Evolutionary conservation across 1,140 invertebrate species (phyloP), one percentile per base, ranked within the genome.

Genomic region (Aplysia californica): DNA sequence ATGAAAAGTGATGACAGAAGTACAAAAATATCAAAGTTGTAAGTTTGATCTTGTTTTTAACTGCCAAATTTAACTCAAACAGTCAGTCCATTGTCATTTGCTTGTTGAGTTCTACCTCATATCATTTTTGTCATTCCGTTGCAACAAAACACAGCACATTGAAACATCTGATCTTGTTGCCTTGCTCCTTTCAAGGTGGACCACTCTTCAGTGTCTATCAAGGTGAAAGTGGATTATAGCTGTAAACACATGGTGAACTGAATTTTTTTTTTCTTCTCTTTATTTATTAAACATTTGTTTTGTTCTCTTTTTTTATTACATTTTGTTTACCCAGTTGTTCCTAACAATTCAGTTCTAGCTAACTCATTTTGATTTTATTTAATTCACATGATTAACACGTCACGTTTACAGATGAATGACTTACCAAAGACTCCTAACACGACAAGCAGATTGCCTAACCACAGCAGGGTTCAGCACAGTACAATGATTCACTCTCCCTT

Each of bases 331-430:
- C n/a, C n/a, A n/a, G n/a, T n/a, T n/a, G n/a, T n/a, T n/a, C n/a
- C n/a, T n/a, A n/a, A n/a, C n/a, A n/a, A n/a, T n/a, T n/a, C n/a
- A n/a, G n/a, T n/a, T n/a, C n/a, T n/a, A n/a, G n/a, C n/a, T n/a
- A n/a, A n/a, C n/a, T n/a, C n/a, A n/a, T n/a, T n/a, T n/a, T n/a
- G n/a, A n/a, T n/a, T n/a, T n/a, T n/a, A n/a, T n/a, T n/a, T n/a
- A n/a, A n/a, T n/a, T n/a, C n/a, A n/a, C n/a, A n/a, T n/a, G n/a
- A n/a, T n/a, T n/a, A n/a, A n/a, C n/a, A n/a, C n/a, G n/a, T n/a
- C n/a, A n/a, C n/a, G n/a, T n/a, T n/a, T n/a, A 77, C 77, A 86
- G 84, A 41, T 84, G 80, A 84, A 86, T 77, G 82, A 83, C 36
- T 82, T 82, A 50, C 64, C 68, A 35, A 83, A 79, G 77, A 86